A percentile compares a stretch with the other conserved stretches of the same genome.
Evolutionary conservation across 2,113 vertebrate genomes (phyloP).

Genomic region (Panthera leo): DNA sequence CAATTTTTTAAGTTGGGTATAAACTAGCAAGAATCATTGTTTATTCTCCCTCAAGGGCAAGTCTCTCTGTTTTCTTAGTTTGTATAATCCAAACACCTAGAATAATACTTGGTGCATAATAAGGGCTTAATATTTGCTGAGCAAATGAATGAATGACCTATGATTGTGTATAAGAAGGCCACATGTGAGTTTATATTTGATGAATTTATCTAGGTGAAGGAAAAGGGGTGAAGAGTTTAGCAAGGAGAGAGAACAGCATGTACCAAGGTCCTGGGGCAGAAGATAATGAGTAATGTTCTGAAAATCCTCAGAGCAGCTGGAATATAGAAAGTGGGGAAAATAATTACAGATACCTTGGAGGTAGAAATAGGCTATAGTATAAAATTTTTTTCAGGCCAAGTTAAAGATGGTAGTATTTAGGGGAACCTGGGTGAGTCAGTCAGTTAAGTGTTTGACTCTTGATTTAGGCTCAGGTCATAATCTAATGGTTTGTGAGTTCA

Average conservation of each 20-base stretch:
- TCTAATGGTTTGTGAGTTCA: no score
- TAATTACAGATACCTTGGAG: background rate
- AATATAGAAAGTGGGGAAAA: background rate
- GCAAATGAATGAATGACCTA: conserved; percentile 8
- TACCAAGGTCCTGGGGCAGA: background rate
- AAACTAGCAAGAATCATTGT: background rate
- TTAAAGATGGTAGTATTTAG: background rate
- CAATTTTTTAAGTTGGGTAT: background rate
- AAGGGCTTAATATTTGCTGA: background rate
- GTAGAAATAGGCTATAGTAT: background rate
- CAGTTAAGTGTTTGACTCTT: no score
- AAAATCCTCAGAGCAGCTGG: background rate
- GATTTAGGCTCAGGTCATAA: no score
- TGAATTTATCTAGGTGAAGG: background rate
- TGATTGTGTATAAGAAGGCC: background rate
- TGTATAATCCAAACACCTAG: background rate
- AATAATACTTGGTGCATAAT: background rate
- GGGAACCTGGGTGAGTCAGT: no score
- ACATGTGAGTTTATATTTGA: background rate
- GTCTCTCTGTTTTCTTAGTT: background rate
- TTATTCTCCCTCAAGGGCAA: background rate
- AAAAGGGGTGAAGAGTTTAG: background rate
- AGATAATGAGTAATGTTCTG: background rate
- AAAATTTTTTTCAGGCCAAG: background rate
- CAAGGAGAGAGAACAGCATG: background rate